Percentiles rank a stretch among this genome's conserved stretches.
Conservation (phyloP, 2,888 invertebrate species). For the Piscicola geometra region DNA sequence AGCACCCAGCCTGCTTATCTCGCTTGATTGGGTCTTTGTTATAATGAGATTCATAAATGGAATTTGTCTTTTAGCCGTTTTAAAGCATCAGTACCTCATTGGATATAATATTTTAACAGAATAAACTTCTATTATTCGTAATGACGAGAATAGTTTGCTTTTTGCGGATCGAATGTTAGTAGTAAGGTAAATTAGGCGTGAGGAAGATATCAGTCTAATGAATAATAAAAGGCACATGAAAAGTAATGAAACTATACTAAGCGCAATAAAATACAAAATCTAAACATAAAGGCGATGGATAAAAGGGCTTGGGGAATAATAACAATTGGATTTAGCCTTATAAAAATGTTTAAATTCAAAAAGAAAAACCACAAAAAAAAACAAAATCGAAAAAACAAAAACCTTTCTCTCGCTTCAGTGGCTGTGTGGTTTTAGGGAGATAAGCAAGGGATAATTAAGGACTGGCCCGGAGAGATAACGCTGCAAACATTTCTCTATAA, state of each 20-base stretch:
- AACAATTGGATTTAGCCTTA: not conserved
- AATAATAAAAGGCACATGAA: slow-evolving; percentile 4
- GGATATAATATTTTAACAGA: no score
- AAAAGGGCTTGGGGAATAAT: not conserved
- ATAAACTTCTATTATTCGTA: no score
- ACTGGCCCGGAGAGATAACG: not conserved
- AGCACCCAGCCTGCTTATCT: no score
- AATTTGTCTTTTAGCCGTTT: no score
- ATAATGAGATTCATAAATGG: no score
- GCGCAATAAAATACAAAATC: not conserved
- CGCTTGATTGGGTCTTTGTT: no score
- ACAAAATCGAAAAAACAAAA: not conserved
- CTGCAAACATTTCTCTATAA: no score
- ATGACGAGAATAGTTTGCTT: no score
- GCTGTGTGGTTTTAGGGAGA: not conserved
- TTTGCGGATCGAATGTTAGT: not conserved
- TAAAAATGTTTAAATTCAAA: not conserved
- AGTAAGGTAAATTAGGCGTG: slow-evolving; percentile 8
- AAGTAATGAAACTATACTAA: slow-evolving; percentile 1
- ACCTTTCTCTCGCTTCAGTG: not conserved
- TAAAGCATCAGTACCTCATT: no score
- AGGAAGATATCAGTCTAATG: slow-evolving; percentile 7
- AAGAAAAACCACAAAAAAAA: not conserved
- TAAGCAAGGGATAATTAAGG: slow-evolving; percentile 1
- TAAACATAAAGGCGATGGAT: not conserved